phyloP scores from a whole-genome alignment of 2,888 invertebrate species.

The Smittia sp. region DNA sequence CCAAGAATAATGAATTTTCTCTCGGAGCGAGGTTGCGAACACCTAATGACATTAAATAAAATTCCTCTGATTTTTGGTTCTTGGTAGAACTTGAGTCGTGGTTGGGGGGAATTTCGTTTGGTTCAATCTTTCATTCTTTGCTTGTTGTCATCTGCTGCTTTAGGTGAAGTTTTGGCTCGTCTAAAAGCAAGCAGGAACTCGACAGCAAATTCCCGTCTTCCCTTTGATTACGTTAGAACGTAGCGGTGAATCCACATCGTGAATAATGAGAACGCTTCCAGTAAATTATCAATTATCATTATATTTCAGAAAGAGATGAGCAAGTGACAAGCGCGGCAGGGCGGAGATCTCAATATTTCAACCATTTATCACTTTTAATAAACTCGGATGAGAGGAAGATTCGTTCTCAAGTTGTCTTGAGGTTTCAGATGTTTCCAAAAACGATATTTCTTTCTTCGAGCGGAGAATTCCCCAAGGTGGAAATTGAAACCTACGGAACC shows the following conservation, averaged over 20 bases:
- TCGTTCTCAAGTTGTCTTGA: not conserved
- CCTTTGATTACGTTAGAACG: too few relatives aligned
- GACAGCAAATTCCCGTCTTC: too few relatives aligned
- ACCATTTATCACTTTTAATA: slow-evolving; percentile 40
- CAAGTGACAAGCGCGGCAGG: not conserved
- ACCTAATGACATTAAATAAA: slow-evolving; percentile 7
- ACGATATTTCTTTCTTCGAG: not conserved
- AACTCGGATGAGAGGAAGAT: slow-evolving; percentile 6
- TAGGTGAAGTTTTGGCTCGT: not conserved
- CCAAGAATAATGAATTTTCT: slow-evolving; percentile 2
- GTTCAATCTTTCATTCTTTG: not conserved
- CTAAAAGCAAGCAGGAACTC: too few relatives aligned
- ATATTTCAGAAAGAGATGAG: not conserved
- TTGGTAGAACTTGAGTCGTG: too few relatives aligned
- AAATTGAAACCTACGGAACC: slow-evolving; percentile 26
- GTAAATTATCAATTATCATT: slow-evolving; percentile 40
- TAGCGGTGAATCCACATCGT: too few relatives aligned
- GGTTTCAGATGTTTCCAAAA: slow-evolving; percentile 1
- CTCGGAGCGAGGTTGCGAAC: not conserved
- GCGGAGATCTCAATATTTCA: slow-evolving; percentile 38
- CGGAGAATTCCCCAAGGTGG: slow-evolving; percentile 14
- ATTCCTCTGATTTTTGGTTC: not conserved
- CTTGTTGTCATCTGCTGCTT: not conserved
- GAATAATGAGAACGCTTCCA: not conserved
- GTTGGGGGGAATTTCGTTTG: not conserved